phyloP scores from a whole-genome alignment of 2,113 vertebrate genomes.

The Pheucticus melanocephalus region DNA sequence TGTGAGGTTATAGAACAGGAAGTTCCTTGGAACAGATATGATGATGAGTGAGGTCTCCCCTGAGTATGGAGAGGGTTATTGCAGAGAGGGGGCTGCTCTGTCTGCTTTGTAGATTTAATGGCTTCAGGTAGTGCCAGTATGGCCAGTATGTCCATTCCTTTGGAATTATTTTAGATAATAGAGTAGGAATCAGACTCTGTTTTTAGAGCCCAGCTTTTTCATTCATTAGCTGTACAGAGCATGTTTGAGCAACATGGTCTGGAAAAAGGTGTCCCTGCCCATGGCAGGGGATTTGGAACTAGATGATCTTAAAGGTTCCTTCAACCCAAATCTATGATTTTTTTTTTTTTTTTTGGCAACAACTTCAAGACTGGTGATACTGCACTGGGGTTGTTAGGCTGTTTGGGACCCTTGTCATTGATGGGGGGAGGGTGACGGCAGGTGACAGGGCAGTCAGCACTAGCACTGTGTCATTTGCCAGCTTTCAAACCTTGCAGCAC shows the following conservation, averaged over 20 bases:
- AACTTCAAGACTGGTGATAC: neutral
- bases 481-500: fast-evolving
- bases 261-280: neutral
- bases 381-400: neutral
- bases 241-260: neutral
- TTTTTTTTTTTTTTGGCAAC: neutral
- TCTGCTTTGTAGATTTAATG: neutral
- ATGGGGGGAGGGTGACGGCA: neutral
- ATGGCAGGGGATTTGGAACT: neutral
- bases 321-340: neutral
- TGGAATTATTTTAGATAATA: neutral
- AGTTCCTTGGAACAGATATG: neutral
- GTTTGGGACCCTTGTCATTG: neutral
- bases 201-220: neutral
- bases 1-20: neutral
- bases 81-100: neutral
- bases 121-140: neutral
- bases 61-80: neutral
- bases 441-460: neutral
- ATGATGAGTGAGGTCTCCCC: neutral
- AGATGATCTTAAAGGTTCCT: neutral
- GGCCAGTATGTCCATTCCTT: fast-evolving
- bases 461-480: neutral
- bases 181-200: neutral
- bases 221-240: neutral